Base-by-base conservation (phyloP, 2,113 vertebrate genomes). In the Uropsilus gracilis region DNA sequence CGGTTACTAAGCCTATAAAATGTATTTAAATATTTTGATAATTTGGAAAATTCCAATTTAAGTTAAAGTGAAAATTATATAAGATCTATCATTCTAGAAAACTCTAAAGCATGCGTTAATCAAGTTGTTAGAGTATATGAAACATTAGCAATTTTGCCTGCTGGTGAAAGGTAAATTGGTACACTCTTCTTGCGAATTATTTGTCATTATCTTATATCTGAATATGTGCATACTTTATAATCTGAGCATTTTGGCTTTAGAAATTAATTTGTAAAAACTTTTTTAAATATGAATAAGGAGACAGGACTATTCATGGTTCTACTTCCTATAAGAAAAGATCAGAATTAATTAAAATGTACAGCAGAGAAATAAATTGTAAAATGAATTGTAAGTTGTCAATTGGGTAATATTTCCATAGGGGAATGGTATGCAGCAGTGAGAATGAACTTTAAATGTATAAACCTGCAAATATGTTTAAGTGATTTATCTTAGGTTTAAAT, bases 381-480 rank as follows among this genome's bases (percentile, higher is more conserved):
- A 53, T 53, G 53, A 55, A 22, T 55, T 55, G 6, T 55, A 55
- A 55, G 22, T n/a, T 57, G 11, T 83, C 90, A 92, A 66, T 53
- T 37, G 10, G 46, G 6, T 3, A 39, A 6, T 71, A 34, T 66
- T 90, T 72, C 12, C 42, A 50, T 20, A 85, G 0, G 22, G 17
- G 1, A 46, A 42, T 46, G 57, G 1, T n/a, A 16, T 63, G 6
- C 2, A 37, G 7, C 7, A 28, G 6, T 71, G 22, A 46, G 84
- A 77, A 78, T 87, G 24, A 66, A 24, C 12, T 69, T 26, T 83
- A 30, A 75, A 39, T 93, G 26, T 20, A 63, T 17, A 83, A 37
- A 92, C 17, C 53, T 68, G n/a, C n/a, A n/a, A n/a, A n/a, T n/a
- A 57, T 86, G 39, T 46, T 91, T 88, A 90, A 80, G 24, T 93